Evolutionary conservation across 2,797 vertebrate species (phyloP).

Genomic region (Argyrosomus regius): DNA sequence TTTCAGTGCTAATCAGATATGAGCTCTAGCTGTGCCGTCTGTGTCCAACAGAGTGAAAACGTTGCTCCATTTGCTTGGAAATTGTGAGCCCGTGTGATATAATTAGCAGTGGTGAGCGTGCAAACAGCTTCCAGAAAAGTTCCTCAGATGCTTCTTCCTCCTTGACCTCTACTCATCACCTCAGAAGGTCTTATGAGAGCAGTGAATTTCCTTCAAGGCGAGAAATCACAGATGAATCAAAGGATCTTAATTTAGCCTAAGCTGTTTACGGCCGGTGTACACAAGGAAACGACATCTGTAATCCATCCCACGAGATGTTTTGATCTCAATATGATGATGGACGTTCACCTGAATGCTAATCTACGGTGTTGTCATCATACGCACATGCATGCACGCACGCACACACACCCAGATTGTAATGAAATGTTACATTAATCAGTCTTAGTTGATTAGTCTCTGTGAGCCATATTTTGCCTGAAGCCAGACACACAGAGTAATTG

Average conservation of each 20-base stretch:
- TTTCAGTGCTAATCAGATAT: conserved; percentile 32
- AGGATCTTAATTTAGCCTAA: conserved; percentile 26
- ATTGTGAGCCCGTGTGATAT: conserved; percentile 34
- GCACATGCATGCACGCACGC: not conserved
- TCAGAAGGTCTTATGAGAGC: not conserved
- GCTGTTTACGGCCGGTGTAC: conserved; percentile 8
- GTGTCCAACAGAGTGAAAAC: conserved; percentile 26
- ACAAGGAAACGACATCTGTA: conserved; percentile 23
- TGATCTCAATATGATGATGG: conserved; percentile 37
- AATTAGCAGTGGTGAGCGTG: conserved; percentile 50
- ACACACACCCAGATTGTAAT: conserved; percentile 45
- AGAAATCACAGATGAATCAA: conserved; percentile 26
- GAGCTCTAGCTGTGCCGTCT: conserved; percentile 23
- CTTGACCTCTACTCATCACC: conserved; percentile 21
- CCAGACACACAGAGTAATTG: conserved; percentile 81
- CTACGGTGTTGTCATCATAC: conserved; percentile 15
- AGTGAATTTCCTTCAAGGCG: not conserved
- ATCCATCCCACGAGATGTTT: conserved; percentile 28
- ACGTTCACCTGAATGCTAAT: conserved; percentile 42
- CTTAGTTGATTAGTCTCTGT: conserved; percentile 72
- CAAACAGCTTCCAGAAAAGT: conserved; percentile 18
- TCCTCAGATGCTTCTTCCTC: conserved; percentile 3
- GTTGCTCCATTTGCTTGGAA: conserved; percentile 45
- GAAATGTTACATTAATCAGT: conserved; percentile 73
- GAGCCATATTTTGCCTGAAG: conserved; percentile 77